Conservation (phyloP, 2,888 invertebrate genomes). For the Cerastis leucographa region DNA sequence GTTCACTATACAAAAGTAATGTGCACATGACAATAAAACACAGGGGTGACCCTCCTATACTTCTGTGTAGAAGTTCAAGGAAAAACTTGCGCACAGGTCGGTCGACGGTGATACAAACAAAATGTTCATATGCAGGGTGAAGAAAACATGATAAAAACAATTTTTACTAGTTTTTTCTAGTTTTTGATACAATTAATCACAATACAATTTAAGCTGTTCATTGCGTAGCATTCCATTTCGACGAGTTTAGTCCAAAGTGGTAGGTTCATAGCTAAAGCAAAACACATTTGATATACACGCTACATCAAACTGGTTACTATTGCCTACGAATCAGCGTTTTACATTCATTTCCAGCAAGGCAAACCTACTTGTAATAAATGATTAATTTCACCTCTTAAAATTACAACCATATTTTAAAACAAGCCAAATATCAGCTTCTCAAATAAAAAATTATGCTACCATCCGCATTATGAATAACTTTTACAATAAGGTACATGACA, state of each 20-base stretch:
- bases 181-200: neutral
- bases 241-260: constrained; percentile 42
- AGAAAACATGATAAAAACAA: constrained; percentile 1
- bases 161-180: neutral
- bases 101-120: neutral
- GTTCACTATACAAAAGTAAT: neutral
- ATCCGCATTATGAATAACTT: constrained; percentile 48
- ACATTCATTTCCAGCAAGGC: constrained; percentile 39
- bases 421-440: constrained; percentile 43
- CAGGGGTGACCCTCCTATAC: neutral
- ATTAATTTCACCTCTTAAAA: constrained; percentile 61
- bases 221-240: constrained; percentile 27
- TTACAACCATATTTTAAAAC: constrained; percentile 63
- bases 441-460: constrained; percentile 58
- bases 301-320: constrained; percentile 35
- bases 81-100: neutral
- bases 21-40: neutral
- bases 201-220: neutral
- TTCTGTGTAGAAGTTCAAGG: neutral
- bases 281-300: constrained; percentile 26
- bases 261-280: constrained; percentile 43
- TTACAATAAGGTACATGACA: constrained; percentile 45
- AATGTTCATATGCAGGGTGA: neutral
- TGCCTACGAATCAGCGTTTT: constrained; percentile 43
- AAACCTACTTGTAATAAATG: constrained; percentile 42